Evolutionary conservation across 2,113 vertebrate genomes (phyloP).

Genomic region (Gasterosteus aculeatus): DNA sequence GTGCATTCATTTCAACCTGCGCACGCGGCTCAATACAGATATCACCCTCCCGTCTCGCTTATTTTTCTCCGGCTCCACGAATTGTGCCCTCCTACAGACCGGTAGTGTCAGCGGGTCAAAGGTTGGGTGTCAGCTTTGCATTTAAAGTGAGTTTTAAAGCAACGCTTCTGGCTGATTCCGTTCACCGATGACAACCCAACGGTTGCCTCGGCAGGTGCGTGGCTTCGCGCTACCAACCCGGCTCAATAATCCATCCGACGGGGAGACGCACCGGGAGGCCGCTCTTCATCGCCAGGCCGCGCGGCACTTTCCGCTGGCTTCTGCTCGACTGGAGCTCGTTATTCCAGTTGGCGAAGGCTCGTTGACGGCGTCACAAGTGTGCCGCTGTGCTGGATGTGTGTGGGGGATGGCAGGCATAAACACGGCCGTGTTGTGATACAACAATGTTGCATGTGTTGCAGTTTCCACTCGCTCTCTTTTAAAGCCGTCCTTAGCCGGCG

Average conservation of each 20-base stretch:
- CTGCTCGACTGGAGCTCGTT: constrained; percentile 48
- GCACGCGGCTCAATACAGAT: constrained; percentile 4
- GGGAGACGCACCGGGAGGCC: constrained; percentile 24
- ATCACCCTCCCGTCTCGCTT: constrained; percentile 25
- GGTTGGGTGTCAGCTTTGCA: constrained; percentile 14
- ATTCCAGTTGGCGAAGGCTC: constrained; percentile 58
- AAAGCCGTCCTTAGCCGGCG: too few relatives aligned
- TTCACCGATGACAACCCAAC: constrained; percentile 66
- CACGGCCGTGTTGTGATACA: too few relatives aligned
- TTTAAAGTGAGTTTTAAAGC: constrained; percentile 33
- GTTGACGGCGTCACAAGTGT: constrained; percentile 37
- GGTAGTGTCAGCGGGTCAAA: constrained; percentile 28
- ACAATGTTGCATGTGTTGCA: too few relatives aligned
- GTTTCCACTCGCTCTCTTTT: too few relatives aligned
- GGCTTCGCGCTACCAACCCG: constrained; percentile 42
- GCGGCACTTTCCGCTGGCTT: constrained; percentile 36
- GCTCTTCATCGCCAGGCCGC: constrained; percentile 50
- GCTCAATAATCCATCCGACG: constrained; percentile 25
- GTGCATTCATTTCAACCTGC: background rate
- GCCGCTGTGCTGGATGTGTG: too few relatives aligned
- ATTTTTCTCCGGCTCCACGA: constrained; percentile 17
- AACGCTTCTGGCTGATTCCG: background rate
- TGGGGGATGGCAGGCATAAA: too few relatives aligned
- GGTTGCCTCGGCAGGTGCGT: constrained; percentile 37
- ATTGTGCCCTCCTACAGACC: constrained; percentile 21